Base-by-base conservation (phyloP, 2,797 vertebrate genomes). In the Bufotes viridis region DNA sequence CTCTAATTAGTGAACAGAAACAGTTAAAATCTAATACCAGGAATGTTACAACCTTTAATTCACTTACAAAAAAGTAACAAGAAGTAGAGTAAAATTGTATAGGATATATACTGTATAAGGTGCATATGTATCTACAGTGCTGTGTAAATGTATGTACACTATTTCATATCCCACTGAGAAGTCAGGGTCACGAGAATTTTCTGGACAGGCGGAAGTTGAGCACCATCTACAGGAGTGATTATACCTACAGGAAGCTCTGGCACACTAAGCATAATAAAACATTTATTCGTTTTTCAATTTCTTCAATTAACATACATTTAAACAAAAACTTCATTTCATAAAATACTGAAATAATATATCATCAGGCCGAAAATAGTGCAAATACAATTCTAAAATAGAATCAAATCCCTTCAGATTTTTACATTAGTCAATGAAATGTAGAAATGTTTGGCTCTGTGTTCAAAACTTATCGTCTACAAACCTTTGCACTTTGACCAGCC, bases 221-320 rank as follows among this genome's bases (percentile, higher is more conserved):
- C 83, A 51, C 83, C 83, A 85, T 65, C 61, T 63, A 82, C 20
- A 79, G n/a, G 34, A 61, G 49, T 22, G 65, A 20, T 75, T 51
- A 20, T 22, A 49, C 0, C 42, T 75, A 75, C 17, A 22, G 18
- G 20, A 22, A 49, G 3, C 29, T 67, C 2, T 24, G 15, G 26
- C 0, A 34, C 4, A 34, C 6, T 10, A 20, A 42, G 61, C 5
- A 22, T 61, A 17, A 11, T 34, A 57, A 78, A 24, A 55, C 20
- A 24, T 18, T 13, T 81, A 63, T 61, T 22, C 34, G 42, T 42
- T 42, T 57, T 57, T 61, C 7, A 17, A 55, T 78, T 78, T 53
- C 49, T 34, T 72, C 7, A 72, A 72, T 18, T 29, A 29, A 42
- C 13, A 72, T 67, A 67, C 58, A 69, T 29, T 29, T 34, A 34